These are phyloP conservation scores for Nanorana parkeri DNA, from an alignment of 2,113 vertebrate genomes.

Conservation along the genomic window DNA sequence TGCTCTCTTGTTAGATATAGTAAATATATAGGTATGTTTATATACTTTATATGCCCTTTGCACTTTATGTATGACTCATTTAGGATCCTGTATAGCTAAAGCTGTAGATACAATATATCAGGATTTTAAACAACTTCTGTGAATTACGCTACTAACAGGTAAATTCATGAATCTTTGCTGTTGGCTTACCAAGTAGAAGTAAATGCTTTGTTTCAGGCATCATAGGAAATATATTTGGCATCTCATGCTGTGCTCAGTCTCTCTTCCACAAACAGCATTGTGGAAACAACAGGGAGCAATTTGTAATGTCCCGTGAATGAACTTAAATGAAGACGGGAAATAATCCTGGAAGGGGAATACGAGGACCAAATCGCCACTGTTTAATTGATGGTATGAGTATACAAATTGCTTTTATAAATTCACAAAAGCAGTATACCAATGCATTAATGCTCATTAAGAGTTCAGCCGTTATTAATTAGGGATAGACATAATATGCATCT, in stretches of 20 bases:
- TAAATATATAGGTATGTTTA: no score
- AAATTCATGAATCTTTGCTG: neutral
- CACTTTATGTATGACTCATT: no score
- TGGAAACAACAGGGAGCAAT: conserved; percentile 50
- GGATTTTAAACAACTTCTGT: no score
- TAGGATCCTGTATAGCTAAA: no score
- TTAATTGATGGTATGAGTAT: conserved; percentile 36
- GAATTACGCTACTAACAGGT: conserved; percentile 4
- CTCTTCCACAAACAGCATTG: conserved; percentile 26
- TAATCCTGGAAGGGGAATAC: conserved; percentile 37
- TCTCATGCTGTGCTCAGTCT: conserved; percentile 31
- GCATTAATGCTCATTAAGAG: conserved; percentile 32
- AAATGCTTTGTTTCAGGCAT: conserved; percentile 9
- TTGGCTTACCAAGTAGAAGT: conserved; percentile 17
- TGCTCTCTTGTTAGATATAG: no score
- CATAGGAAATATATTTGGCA: conserved; percentile 30
- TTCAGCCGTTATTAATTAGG: conserved; percentile 38
- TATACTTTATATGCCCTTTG: no score
- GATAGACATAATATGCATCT: conserved; percentile 4
- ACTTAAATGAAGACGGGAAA: conserved; percentile 36
- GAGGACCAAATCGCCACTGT: conserved; percentile 20
- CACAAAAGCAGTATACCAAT: conserved; percentile 19
- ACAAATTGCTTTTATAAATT: conserved; percentile 35
- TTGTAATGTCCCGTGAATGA: conserved; percentile 48
- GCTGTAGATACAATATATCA: no score